Conservation (phyloP, 2,888 invertebrate species). For the Acrobasis repandana region DNA sequence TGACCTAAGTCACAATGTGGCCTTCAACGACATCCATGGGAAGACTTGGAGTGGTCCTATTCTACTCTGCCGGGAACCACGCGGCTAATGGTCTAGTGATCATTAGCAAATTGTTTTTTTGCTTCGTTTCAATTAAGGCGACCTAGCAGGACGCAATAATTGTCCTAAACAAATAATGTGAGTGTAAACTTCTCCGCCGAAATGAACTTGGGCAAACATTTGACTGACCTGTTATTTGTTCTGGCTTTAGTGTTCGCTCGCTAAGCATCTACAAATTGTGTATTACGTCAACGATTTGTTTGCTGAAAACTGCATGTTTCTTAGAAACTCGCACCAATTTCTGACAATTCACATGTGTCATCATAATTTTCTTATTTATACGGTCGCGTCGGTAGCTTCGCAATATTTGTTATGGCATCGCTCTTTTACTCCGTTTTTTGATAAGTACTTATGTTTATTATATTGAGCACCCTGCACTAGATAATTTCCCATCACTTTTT, state of each 20-base stretch:
- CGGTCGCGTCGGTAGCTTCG: constrained; percentile 1
- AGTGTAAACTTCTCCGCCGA: constrained; percentile 11
- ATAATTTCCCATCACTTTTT: no score
- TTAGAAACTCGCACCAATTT: constrained; percentile 39
- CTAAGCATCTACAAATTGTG: constrained; percentile 36
- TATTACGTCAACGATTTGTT: constrained; percentile 38
- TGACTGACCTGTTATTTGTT: constrained; percentile 36
- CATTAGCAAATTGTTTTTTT: not conserved
- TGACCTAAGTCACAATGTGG: no score
- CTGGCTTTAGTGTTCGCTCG: constrained; percentile 35
- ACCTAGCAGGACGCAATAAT: constrained; percentile 1
- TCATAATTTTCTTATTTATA: not conserved
- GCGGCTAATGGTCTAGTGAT: no score
- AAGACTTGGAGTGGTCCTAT: no score
- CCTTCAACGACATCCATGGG: no score
- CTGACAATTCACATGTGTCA: constrained; percentile 25
- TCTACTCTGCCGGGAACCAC: no score
- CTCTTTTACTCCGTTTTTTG: not conserved
- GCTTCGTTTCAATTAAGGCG: not conserved
- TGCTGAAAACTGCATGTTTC: constrained; percentile 29
- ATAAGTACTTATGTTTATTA: no score
- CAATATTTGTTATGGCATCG: not conserved
- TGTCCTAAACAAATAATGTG: constrained; percentile 15
- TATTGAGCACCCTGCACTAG: no score
- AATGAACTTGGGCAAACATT: constrained; percentile 30